Evolutionary conservation across 2,797 vertebrate genomes (phyloP).

Genomic region (Mionectes olivaceus): DNA sequence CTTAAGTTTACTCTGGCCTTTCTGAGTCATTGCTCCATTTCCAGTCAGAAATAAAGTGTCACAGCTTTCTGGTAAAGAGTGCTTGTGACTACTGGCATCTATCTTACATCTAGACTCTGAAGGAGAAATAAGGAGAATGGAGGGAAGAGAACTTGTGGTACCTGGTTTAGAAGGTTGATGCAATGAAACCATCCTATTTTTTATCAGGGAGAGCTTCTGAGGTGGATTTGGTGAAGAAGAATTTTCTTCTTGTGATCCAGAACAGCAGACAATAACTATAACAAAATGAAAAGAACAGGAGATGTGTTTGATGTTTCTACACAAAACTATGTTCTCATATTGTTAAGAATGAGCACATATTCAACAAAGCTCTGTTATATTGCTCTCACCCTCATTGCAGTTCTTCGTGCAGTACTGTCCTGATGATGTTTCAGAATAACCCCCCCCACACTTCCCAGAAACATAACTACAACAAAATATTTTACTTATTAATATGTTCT

Average conservation of each 20-base stretch:
- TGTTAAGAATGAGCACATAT: background rate
- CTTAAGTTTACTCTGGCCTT: background rate
- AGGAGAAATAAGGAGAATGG: background rate
- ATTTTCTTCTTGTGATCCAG: conserved; percentile 20
- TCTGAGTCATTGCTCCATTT: background rate
- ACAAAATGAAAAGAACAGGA: background rate
- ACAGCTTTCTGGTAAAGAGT: background rate
- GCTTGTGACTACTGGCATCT: background rate
- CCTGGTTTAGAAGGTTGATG: conserved; percentile 49
- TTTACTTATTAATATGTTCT: background rate
- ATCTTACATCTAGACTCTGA: background rate
- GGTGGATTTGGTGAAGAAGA: conserved; percentile 20
- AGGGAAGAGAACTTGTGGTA: conserved; percentile 1
- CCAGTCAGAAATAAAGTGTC: background rate
- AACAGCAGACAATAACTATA: conserved; percentile 31
- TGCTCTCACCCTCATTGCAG: background rate
- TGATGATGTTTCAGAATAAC: background rate
- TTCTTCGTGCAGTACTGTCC: background rate
- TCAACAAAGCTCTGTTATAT: background rate
- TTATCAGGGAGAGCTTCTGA: background rate
- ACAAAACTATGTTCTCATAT: background rate
- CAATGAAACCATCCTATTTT: conserved; percentile 34
- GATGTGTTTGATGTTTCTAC: background rate
- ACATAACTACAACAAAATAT: background rate
- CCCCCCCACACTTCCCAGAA: background rate